Base-by-base conservation (phyloP, 2,888 invertebrate genomes). In the Tetramorium bicarinatum region DNA sequence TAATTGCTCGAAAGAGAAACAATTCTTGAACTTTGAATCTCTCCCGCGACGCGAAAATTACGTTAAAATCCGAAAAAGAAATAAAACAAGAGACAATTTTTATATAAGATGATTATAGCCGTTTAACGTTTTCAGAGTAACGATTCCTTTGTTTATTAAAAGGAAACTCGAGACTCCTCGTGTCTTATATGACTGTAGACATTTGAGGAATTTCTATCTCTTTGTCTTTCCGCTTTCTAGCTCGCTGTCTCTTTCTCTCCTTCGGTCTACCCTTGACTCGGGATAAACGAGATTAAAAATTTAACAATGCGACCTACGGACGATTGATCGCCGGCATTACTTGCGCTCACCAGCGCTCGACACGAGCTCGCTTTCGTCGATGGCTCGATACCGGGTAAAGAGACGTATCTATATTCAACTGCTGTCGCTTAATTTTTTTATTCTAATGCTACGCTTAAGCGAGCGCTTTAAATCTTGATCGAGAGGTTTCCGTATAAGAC, bases 211-310 rank as follows among this genome's bases (percentile, higher is more conserved):
- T 49, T 41, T 8, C 8, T 4, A 3, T 47, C 71, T 54, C 44
- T 71, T 59, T 71, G 71, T 34, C 56, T 59, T 18, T 71, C 47
- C 29, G 25, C 18, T 79, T 69, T 56, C 69, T 18, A 21, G 7
- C 77, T 66, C 52, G 38, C 59, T 3, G 21, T 69, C 59, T 69
- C 34, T 38, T 21, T 79, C 47, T 21, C 38, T 8, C 56, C 13
- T 18, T 41, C 25, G 59, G 38, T 67, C 47, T 49, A 66, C 49
- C 67, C 67, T 79, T 64, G 80, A 79, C 67, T 81, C 82, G 82
- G 81, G 83, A 83, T 82, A 81, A 83, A 83, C 81, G 81, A 41
- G 59, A 83, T 64, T 66, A 82, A 83, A 83, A 74, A 66, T 83
- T 83, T 79, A 80, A 56, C 83, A 82, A 64, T 49, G 56, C 71